Base-by-base conservation (phyloP, 1,140 invertebrate genomes). In the Drosophila arawakana region DNA sequence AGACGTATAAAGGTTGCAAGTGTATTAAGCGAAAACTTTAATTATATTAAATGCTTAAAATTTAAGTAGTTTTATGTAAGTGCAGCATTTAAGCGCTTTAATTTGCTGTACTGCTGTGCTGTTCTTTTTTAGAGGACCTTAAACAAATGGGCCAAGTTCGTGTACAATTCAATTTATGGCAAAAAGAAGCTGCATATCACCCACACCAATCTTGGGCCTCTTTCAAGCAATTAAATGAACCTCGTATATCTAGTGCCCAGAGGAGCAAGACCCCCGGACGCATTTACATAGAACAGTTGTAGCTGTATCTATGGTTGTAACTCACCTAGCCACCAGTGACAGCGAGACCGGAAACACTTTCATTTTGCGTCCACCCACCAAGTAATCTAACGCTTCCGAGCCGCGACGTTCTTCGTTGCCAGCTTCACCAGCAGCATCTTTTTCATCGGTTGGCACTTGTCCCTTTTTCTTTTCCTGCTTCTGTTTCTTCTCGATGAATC, bases 351-450 rank as follows among this genome's bases (percentile, higher is more conserved):
- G 96, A 82, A 97, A 93, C 9, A 96, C 93, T 60, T 94, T 94
- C 97, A 98, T 97, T 80, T 96, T 95, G 67, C 96, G 94, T 18
- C 96, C 97, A 7, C 96, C 97, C 78, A 98, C 95, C 41, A 98
- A 93, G 91, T 98, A 98, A 80, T 98, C 96, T 69, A 92, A 73
- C 18, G 91, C 90, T 57, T 90, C 92, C 1, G 92, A 92, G 39
- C 81, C 91, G 35, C 85, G 81, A 30, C 84, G 94, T 60, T 94
- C 94, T 39, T 95, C 68, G 94, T 93, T 41, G 43, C 78, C 86
- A 37, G 72, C 84, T 15, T 65, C 73, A 10, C 76, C 81, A 5
- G 71, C 68, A 3, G 47, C 73, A 44, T 90, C 81, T 57, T 84
- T 86, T 11, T 78, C 69, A 76, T 72, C 61, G 41, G 49, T 54